phyloP scores from a whole-genome alignment of 37 sponge, comb jelly and placozoan genomes.

The Bolinopsis microptera region DNA sequence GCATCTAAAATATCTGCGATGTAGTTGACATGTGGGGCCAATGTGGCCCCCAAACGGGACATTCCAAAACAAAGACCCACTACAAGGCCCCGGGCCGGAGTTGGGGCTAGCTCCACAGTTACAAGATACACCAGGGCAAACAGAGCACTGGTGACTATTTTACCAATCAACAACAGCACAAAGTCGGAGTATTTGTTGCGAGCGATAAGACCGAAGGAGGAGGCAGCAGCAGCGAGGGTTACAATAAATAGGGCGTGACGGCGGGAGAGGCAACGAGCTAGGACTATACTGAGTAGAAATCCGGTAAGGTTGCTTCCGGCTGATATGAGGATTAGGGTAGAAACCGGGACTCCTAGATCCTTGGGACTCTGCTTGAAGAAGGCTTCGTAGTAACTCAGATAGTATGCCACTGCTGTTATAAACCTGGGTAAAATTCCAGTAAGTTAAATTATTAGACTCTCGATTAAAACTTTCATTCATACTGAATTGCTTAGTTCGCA shows the following conservation, averaged over 20 bases:
- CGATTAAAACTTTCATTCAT: too few relatives aligned
- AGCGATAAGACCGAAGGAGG: background rate
- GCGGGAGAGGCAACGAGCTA: background rate
- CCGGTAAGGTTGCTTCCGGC: background rate
- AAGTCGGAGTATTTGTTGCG: background rate
- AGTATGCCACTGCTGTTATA: background rate
- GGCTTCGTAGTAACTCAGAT: background rate
- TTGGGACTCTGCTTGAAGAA: background rate
- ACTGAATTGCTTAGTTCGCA: too few relatives aligned
- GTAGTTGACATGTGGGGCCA: background rate
- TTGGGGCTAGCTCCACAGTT: background rate
- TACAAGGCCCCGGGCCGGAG: background rate
- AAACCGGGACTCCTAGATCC: background rate
- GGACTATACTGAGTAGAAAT: background rate
- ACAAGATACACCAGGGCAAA: background rate
- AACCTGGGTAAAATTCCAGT: too few relatives aligned
- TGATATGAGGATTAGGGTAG: background rate
- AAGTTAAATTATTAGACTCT: too few relatives aligned
- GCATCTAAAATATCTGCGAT: background rate
- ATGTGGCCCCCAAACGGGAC: background rate
- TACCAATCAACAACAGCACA: background rate
- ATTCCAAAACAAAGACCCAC: background rate
- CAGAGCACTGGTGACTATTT: background rate
- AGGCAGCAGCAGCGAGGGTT: background rate
- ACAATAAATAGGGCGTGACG: background rate